Evolutionary conservation across 2,797 vertebrate species (phyloP).

Genomic region (Serranus cabrilla): DNA sequence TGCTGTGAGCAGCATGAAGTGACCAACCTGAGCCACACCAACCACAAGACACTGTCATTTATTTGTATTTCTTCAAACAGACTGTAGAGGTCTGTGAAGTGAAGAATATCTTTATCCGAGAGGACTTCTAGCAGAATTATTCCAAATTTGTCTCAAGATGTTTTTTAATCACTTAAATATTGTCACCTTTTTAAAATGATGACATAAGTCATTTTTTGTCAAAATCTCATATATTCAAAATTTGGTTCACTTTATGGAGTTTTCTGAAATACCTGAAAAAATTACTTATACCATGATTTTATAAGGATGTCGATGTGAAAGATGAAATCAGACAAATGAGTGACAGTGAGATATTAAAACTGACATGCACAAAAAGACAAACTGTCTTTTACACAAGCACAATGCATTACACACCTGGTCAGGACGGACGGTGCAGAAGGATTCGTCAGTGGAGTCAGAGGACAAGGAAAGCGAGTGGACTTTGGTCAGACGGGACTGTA

Average conservation of each 20-base stretch:
- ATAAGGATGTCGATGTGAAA: not conserved
- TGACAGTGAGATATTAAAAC: not conserved
- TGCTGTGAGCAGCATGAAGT: not conserved
- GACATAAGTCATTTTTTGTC: too few species aligned
- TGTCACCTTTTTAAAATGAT: too few species aligned
- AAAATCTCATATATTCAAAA: too few species aligned
- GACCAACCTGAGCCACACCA: not conserved
- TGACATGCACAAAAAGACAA: not conserved
- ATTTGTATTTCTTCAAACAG: conserved; percentile 1
- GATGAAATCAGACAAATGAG: conserved; percentile 10
- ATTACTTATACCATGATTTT: too few species aligned
- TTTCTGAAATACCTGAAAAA: too few species aligned
- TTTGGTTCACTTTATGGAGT: not conserved
- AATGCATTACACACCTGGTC: conserved; percentile 86
- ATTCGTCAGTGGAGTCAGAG: conserved; percentile 91
- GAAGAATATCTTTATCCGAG: not conserved
- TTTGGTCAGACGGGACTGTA: conserved; percentile 87
- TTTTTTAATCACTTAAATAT: too few species aligned
- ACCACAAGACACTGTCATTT: not conserved
- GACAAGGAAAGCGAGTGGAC: conserved; percentile 92
- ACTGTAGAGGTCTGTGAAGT: not conserved
- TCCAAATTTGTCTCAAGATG: not conserved
- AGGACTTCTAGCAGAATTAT: not conserved
- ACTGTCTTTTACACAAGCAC: not conserved
- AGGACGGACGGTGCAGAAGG: conserved; percentile 89